phyloP scores from a whole-genome alignment of 2,888 invertebrate genomes.

The Tortrix viridana region DNA sequence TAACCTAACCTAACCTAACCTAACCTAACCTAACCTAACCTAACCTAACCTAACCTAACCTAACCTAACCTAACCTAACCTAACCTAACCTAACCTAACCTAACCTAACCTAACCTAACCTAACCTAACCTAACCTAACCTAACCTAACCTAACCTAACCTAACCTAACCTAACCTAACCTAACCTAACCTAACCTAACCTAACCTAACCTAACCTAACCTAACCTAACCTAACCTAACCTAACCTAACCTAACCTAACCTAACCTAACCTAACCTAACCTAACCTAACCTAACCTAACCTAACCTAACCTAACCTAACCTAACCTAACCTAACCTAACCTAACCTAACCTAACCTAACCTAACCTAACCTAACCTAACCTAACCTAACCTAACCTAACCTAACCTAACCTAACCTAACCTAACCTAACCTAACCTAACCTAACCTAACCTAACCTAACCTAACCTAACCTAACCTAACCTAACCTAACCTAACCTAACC shows the following conservation, averaged over 20 bases:
- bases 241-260: conserved; percentile 13
- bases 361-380: conserved; percentile 13
- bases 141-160: conserved; percentile 13
- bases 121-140: conserved; percentile 13
- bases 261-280: conserved; percentile 13
- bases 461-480: conserved; percentile 13
- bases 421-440: conserved; percentile 13
- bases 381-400: conserved; percentile 13
- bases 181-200: conserved; percentile 13
- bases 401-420: conserved; percentile 11
- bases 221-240: conserved; percentile 13
- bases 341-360: conserved; percentile 13
- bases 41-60: conserved; percentile 13
- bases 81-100: conserved; percentile 13
- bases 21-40: conserved; percentile 13
- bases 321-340: conserved; percentile 13
- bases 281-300: conserved; percentile 13
- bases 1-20: conserved; percentile 13
- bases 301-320: conserved; percentile 13
- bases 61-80: conserved; percentile 13
- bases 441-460: conserved; percentile 13
- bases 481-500: conserved; percentile 13
- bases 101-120: conserved; percentile 13
- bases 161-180: conserved; percentile 13
- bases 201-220: conserved; percentile 13